Base-by-base conservation (phyloP, 1,140 invertebrate species). In the Calycopis cecrops region DNA sequence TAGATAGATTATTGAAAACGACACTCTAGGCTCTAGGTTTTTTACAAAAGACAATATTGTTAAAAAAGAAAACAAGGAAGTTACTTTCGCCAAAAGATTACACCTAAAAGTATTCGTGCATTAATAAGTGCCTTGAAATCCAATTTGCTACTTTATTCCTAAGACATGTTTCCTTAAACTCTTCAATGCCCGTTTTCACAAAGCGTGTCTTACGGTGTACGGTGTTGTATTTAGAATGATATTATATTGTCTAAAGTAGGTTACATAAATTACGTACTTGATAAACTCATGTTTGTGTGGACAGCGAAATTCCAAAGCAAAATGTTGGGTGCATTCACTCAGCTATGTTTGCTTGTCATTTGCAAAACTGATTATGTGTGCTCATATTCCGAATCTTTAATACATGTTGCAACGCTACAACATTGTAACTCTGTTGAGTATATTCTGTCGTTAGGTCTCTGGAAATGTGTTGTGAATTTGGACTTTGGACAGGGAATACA, bases 291-390 rank as follows among this genome's bases (percentile, higher is more conserved):
- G 40, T 44, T 44, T 44, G 17, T 44, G 40, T 44, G 40, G 40
- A 17, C 40, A 44, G 40, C 40, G 17, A 44, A 44, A 44, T 16
- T 44, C 14, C 40, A 9, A 44, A 44, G 40, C 40, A 44, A 14
- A 44, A 44, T 44, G 40, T 16, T 44, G 38, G 38, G 40, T 44
- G 14, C 40, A 44, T 44, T 44, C 40, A 44, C 14, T 44, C 40
- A 44, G 16, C 12, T 44, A 16, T 16, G 14, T 12, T 44, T 44
- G 2, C 40, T 17, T 44, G 40, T 44, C 40, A 17, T 44, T 44
- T 44, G 40, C 40, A 44, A 16, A 44, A 44, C 14, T 16, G 17
- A 44, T 28, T 28, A 28, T 6, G 21, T 28, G 21, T 28, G 6
- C 21, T 28, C 21, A 28, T 6, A 28, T 28, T 28, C 21, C 6